Evolutionary conservation across 2,888 invertebrate species (phyloP), one percentile per base, ranked within the genome.

Genomic region (Entomobrya multifasciata): DNA sequence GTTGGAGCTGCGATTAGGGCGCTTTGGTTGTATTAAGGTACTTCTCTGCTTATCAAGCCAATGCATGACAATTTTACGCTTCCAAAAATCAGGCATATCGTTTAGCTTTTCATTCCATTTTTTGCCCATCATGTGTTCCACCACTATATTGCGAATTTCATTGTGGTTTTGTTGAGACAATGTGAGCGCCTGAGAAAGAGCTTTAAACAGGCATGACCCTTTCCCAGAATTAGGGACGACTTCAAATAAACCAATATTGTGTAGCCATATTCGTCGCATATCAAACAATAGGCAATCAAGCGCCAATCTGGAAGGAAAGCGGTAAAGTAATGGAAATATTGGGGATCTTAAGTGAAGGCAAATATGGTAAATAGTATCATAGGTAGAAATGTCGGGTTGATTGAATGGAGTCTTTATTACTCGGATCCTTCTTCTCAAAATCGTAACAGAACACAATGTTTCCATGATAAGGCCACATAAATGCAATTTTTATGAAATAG

Each of bases 121-220:
- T 4, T 3, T 13, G 15, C 20, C 47, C 25, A 67, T 79, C 47
- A 85, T 70, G 60, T 89, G 87, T 1, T 77, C 52, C 0, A 87
- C 86, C 22, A 70, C 77, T n/a, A 47, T 11, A 17, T 27, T 30
- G 8, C 89, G 88, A 44, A 88, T 84, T 70, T 47, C 44, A 10
- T 44, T 11, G 22, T 87, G 88, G 41, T 67, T 44, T 20, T 62
- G n/a, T 30, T 78, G 44, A 20, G 87, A 74, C 11, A 44, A 67
- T 30, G 65, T 70, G 15, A 89, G 55, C 4, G 86, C 89, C 60
- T 89, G 87, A 11, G 89, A 82, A 72, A 89, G 86, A 2, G 87
- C 78, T 17, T 83, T 86, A 60, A 88, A 89, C 25, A 89, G 62
- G 30, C 89, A 89, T 22, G 84, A 82, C 15, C 89, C 88, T 36